A percentile compares a stretch with the other conserved stretches of the same genome.
Conservation (phyloP, 2,888 invertebrate genomes). For the Nomada fabriciana region DNA sequence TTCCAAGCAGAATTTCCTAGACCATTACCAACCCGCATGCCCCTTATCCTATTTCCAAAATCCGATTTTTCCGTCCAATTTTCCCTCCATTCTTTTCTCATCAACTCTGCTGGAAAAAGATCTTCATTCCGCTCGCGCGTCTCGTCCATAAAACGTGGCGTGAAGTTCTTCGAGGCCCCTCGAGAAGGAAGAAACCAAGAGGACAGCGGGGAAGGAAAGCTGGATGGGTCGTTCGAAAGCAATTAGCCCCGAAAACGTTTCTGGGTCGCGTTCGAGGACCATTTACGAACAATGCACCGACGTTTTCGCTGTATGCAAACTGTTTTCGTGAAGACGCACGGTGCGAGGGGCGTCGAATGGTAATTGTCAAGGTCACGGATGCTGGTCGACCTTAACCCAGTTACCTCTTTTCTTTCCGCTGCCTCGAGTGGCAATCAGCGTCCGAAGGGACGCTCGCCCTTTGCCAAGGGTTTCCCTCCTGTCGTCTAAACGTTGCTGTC, state of each 20-base stretch:
- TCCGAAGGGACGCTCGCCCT: conserved; percentile 49
- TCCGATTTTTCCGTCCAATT: neutral
- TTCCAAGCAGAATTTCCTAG: neutral
- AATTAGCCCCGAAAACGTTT: conserved; percentile 72
- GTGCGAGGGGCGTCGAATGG: conserved; percentile 65
- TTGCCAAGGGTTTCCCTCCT: conserved; percentile 26
- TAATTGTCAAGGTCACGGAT: conserved; percentile 74
- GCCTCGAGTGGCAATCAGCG: conserved; percentile 59
- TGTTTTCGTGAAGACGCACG: conserved; percentile 47
- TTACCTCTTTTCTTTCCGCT: conserved; percentile 69
- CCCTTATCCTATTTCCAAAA: neutral
- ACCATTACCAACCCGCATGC: no score
- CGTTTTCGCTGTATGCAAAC: conserved; percentile 73
- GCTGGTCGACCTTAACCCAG: conserved; percentile 71
- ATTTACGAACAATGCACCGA: conserved; percentile 65
- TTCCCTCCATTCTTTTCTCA: neutral
- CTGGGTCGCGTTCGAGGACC: conserved; percentile 63
- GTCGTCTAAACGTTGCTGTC: neutral
- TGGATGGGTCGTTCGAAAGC: conserved; percentile 58
- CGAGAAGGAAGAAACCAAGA: neutral
- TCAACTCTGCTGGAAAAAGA: neutral
- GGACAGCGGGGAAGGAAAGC: conserved; percentile 16
- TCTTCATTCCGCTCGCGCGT: neutral
- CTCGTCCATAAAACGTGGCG: neutral
- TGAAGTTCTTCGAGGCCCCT: conserved; percentile 6